Base-by-base conservation (phyloP, 30 jellyfish, hydroid and myxozoan species). In the Hydractinia symbiolongicarpus region DNA sequence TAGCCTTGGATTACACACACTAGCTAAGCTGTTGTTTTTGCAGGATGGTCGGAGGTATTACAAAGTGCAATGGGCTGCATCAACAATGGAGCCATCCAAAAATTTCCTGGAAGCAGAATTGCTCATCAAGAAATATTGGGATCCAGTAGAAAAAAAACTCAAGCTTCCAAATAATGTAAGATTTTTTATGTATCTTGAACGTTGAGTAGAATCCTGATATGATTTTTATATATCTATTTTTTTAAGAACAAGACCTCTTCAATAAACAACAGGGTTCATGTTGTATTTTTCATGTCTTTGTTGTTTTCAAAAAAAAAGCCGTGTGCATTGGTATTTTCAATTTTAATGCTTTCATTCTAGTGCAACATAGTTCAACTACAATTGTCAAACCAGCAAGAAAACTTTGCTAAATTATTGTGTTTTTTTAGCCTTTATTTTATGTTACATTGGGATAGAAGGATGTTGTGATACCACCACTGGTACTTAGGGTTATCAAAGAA, bases 41-140 rank as follows among this genome's bases (percentile, higher is more conserved):
- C 53, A 77, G 85, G 85, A 77, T 77, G 85, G 85, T 66, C 55
- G 58, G 30, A 61, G 85, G 15, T 77, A 77, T 77, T 77, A 77
- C 60, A 77, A 77, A 55, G 85, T 77, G 8, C 85, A 77, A 61
- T 77, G 85, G 85, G 85, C 85, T 20, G 73, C 85, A 55, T 20
- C 79, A 9, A 77, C 76, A 6, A 55, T 77, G 54, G 85, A 77
- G 55, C 74, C 85, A 11, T 55, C 85, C 0, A 77, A 77, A 60
- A 77, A 77, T 30, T 77, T 77, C 60, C 85, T 77, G 40, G 85
- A 77, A 77, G 85, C 85, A 9, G 85, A 77, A 66, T 79, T 9
- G 40, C 55, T 77, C 40, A 77, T 77, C 15, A 53, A 60, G 60
- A 77, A 77, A 55, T 77, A 77, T 61, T 77, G 85, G 85, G 85